A percentile compares a stretch with the other conserved stretches of the same genome.
phyloP scores from a whole-genome alignment of 1,140 invertebrate species.

The Aethina tumida region DNA sequence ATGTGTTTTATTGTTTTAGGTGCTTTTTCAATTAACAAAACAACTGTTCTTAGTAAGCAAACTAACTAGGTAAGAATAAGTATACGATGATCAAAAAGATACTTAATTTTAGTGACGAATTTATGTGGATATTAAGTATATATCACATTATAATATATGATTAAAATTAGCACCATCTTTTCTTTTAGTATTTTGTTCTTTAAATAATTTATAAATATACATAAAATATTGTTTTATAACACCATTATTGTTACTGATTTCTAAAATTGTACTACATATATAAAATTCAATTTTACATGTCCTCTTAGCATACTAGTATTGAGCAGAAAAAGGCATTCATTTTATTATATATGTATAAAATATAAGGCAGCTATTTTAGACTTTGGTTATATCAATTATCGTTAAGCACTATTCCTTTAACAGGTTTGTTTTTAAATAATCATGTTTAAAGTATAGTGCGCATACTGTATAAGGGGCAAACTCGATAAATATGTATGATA shows the following conservation, averaged over 20 bases:
- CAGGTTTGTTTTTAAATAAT: not conserved
- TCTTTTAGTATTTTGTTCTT: constrained; percentile 7
- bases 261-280: constrained; percentile 11
- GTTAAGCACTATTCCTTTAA: not conserved
- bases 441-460: not conserved
- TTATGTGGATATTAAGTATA: constrained; percentile 12
- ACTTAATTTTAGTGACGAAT: constrained; percentile 7
- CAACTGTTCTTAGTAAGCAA: constrained; percentile 1
- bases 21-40: not conserved
- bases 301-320: constrained; percentile 10
- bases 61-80: constrained; percentile 6
- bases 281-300: constrained; percentile 5
- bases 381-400: constrained; percentile 11
- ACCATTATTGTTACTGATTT: not conserved
- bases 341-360: constrained; percentile 11
- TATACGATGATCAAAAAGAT: constrained; percentile 12
- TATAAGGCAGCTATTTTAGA: constrained; percentile 20
- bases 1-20: not conserved
- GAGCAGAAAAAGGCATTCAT: constrained; percentile 16
- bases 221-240: not conserved
- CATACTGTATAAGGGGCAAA: constrained; percentile 2
- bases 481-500: not conserved
- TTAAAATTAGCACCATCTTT: constrained; percentile 18
- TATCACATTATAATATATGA: constrained; percentile 18
- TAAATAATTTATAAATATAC: constrained; percentile 11